These are phyloP conservation scores for Tryphoninae sp. DNA, from an alignment of 2,888 invertebrate species.

Conservation along the genomic window DNA sequence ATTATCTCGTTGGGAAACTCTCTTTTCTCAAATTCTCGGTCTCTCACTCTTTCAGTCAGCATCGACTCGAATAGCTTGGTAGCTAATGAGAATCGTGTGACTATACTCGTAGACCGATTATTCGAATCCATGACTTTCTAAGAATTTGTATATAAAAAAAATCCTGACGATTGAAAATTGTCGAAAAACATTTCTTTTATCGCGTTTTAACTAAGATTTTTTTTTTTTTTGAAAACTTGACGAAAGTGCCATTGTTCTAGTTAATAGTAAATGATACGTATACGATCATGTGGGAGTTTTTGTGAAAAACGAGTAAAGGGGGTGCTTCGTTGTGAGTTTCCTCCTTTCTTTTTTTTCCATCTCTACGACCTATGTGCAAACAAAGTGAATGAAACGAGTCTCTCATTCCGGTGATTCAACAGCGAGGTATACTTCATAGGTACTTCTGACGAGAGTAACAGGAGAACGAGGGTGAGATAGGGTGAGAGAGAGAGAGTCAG, in stretches of 20 bases:
- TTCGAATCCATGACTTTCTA: background rate
- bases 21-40: constrained; percentile 29
- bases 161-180: too few species aligned
- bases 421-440: constrained; percentile 40
- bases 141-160: background rate
- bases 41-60: background rate
- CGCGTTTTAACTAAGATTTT: too few species aligned
- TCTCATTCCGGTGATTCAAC: constrained; percentile 55
- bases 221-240: too few species aligned
- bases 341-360: constrained; percentile 22
- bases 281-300: background rate
- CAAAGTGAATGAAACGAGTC: constrained; percentile 34
- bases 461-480: constrained; percentile 5
- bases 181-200: too few species aligned
- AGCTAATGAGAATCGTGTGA: background rate
- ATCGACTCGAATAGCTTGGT: background rate
- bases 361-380: constrained; percentile 24
- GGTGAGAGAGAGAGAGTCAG: background rate
- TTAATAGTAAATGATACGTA: background rate
- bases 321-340: background rate
- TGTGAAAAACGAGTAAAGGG: background rate
- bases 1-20: constrained; percentile 50
- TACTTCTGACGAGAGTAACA: constrained; percentile 43
- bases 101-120: background rate
- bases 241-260: background rate